phyloP scores from a whole-genome alignment of 2,797 vertebrate genomes.

The Malacoraja senta region DNA sequence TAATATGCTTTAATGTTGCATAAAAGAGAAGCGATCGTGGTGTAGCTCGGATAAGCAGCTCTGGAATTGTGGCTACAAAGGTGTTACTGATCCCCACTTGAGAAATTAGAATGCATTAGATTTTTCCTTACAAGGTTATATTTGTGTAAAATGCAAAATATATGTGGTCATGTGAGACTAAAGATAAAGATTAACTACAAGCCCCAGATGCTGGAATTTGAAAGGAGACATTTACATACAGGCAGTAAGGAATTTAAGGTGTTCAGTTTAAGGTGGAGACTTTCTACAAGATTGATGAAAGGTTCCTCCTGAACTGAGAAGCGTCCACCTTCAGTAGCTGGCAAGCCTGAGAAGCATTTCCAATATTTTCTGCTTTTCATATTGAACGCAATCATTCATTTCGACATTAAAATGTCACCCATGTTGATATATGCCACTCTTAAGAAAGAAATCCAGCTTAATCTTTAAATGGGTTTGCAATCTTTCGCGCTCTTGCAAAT shows the following conservation, averaged over 20 bases:
- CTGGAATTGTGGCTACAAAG: neutral
- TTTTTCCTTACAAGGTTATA: neutral
- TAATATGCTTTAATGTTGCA: neutral
- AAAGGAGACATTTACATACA: neutral
- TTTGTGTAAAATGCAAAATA: neutral
- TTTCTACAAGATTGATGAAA: neutral
- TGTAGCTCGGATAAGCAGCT: neutral
- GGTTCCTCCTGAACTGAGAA: neutral
- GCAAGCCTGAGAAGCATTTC: neutral
- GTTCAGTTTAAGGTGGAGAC: neutral
- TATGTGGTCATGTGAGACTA: neutral
- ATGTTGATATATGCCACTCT: conserved; percentile 8
- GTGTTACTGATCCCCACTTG: neutral
- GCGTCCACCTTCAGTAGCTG: neutral
- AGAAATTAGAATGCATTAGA: conserved; percentile 13
- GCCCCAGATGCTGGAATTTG: neutral
- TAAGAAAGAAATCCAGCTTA: neutral
- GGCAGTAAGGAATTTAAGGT: neutral
- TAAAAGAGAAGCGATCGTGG: neutral
- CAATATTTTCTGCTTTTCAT: neutral
- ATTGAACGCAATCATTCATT: conserved; percentile 6
- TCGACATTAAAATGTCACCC: neutral
- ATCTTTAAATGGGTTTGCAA: conserved; percentile 21
- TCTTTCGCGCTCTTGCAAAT: neutral
- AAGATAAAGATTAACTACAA: neutral